Conservation (phyloP, 2,888 invertebrate species). For the Orthonevra nobilis region DNA sequence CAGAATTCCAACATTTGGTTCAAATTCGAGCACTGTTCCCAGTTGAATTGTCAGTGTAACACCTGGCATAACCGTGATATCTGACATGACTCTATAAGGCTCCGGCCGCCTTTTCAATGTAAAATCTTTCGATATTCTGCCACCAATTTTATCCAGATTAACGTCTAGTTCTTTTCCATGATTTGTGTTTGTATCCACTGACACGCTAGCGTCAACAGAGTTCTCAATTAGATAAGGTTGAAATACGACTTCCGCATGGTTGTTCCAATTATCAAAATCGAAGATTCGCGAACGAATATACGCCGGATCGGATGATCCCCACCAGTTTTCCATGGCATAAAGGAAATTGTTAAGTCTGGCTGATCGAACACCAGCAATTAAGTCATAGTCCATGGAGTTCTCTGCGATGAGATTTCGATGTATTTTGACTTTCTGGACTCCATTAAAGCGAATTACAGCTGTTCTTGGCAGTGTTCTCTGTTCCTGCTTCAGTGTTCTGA, state of each 20-base stretch:
- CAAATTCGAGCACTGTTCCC: conserved; percentile 95
- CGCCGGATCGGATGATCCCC: conserved; percentile 90
- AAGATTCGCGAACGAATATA: conserved; percentile 92
- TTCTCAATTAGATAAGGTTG: conserved; percentile 92
- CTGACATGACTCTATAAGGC: conserved; percentile 91
- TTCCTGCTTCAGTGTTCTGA: conserved; percentile 77
- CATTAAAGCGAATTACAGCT: conserved; percentile 94
- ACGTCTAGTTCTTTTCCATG: conserved; percentile 82
- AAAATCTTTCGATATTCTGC: conserved; percentile 86
- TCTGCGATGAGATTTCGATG: conserved; percentile 93
- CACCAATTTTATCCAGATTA: conserved; percentile 87
- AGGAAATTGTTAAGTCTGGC: conserved; percentile 92
- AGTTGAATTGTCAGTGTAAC: conserved; percentile 92
- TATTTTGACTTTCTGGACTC: conserved; percentile 95
- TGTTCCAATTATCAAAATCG: conserved; percentile 99
- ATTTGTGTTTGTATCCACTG: conserved; percentile 81
- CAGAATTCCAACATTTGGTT: conserved; percentile 96
- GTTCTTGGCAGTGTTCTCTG: conserved; percentile 81
- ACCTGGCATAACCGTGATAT: conserved; percentile 98
- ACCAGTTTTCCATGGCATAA: conserved; percentile 97
- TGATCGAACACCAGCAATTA: conserved; percentile 94
- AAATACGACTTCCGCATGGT: conserved; percentile 95
- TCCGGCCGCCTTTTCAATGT: conserved; percentile 83
- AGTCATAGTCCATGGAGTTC: conserved; percentile 92
- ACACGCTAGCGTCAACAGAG: conserved; percentile 88